A percentile compares a stretch with the other conserved stretches of the same genome.
Conservation (phyloP, 2,113 vertebrate species). For the Epinephelus lanceolatus region DNA sequence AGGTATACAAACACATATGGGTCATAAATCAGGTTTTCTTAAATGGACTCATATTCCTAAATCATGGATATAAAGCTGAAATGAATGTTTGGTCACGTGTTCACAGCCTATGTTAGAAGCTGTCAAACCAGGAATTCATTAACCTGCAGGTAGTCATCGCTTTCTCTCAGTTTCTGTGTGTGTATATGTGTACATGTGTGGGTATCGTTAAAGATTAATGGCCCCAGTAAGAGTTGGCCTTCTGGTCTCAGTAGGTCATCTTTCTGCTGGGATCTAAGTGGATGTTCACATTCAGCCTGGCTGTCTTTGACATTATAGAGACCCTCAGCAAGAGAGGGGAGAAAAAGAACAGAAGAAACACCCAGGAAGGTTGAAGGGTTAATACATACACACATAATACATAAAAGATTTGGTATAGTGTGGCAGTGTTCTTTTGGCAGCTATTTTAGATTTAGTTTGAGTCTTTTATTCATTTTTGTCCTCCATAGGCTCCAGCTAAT, state of each 20-base stretch:
- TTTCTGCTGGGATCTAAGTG: constrained; percentile 32
- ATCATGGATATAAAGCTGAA: constrained; percentile 4
- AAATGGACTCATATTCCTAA: constrained; percentile 9
- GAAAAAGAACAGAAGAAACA: background rate
- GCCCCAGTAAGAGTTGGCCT: constrained; percentile 34
- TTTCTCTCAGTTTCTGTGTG: background rate
- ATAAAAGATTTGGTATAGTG: too few species aligned
- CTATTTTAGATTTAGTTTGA: too few species aligned
- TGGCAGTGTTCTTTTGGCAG: too few species aligned
- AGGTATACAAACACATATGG: constrained; percentile 62
- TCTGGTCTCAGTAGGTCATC: constrained; percentile 38
- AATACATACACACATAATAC: background rate
- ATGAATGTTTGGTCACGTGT: background rate
- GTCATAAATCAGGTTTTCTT: constrained; percentile 34
- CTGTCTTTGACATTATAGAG: constrained; percentile 5
- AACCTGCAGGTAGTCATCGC: background rate
- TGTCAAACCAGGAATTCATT: constrained; percentile 12
- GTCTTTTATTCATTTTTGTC: too few species aligned
- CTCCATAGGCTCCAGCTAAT: too few species aligned
- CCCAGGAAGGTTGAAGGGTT: background rate
- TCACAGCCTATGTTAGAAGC: background rate
- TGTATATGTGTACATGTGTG: background rate
- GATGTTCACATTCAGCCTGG: constrained; percentile 11
- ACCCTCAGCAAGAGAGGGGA: background rate
- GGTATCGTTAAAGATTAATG: constrained; percentile 66